These are phyloP conservation scores for Orbicella faveolata DNA, from an alignment of 64 coral and sea anemone species.

Conservation along the genomic window DNA sequence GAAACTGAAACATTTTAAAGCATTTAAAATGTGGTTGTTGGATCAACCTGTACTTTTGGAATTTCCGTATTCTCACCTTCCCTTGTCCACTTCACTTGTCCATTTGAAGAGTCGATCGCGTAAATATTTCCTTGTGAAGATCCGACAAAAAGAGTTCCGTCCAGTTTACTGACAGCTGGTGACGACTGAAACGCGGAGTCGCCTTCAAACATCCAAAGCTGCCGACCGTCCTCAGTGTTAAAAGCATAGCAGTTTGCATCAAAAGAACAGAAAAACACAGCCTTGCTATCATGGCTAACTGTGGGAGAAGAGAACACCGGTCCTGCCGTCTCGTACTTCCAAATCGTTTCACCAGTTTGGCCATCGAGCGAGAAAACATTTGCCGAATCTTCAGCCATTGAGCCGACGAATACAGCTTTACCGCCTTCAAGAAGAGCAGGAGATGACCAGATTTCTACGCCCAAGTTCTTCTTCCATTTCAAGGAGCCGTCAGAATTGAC, in stretches of 20 bases:
- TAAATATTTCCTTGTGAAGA: constrained; percentile 79
- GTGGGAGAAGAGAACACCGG: constrained; percentile 85
- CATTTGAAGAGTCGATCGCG: constrained; percentile 43
- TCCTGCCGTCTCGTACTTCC: constrained; percentile 54
- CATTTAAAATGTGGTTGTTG: not conserved
- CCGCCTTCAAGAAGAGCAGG: constrained; percentile 81
- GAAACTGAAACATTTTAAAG: not conserved
- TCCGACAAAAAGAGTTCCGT: constrained; percentile 55
- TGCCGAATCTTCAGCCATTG: constrained; percentile 68
- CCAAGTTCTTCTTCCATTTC: constrained; percentile 73
- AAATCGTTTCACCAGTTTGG: constrained; percentile 70
- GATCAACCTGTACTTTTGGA: not conserved
- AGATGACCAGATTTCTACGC: constrained; percentile 82
- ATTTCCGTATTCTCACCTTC: constrained; percentile 53
- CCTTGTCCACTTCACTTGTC: constrained; percentile 65
- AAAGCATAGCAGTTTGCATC: constrained; percentile 87
- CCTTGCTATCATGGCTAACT: constrained; percentile 53
- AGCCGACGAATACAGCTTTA: constrained; percentile 73
- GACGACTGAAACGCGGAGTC: constrained; percentile 85
- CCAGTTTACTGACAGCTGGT: constrained; percentile 60
- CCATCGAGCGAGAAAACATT: constrained; percentile 82
- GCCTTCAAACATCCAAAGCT: constrained; percentile 79
- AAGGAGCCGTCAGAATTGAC: constrained; percentile 82
- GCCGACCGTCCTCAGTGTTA: constrained; percentile 47
- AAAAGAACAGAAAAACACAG: constrained; percentile 74